These are phyloP conservation scores for Accipiter cooperii DNA, from an alignment of 2,113 vertebrate genomes.

Conservation along the genomic window DNA sequence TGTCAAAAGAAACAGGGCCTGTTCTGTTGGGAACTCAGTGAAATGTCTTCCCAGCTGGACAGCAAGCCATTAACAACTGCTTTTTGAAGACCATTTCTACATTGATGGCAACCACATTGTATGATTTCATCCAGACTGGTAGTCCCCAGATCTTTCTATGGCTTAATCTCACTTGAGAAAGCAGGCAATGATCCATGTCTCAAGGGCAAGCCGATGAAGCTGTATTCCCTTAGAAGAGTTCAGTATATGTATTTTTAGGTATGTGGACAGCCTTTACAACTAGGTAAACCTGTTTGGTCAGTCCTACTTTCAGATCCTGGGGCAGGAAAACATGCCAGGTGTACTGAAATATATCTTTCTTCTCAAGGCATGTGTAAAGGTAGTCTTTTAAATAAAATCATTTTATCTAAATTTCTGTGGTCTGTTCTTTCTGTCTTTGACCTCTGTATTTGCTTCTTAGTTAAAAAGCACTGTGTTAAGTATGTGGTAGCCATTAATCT, in stretches of 20 bases:
- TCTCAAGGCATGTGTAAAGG: neutral
- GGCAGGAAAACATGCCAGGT: neutral
- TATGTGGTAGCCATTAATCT: neutral
- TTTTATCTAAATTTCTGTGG: neutral
- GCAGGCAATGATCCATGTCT: neutral
- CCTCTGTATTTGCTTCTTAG: neutral
- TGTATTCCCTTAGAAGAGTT: neutral
- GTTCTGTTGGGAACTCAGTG: neutral
- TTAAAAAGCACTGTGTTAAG: neutral
- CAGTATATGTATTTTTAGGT: neutral
- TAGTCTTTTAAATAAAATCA: neutral
- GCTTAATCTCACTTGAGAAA: neutral
- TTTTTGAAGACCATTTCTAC: neutral
- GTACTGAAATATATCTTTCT: neutral
- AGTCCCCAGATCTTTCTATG: neutral
- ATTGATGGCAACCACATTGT: neutral
- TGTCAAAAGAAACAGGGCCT: neutral
- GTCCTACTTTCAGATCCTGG: neutral
- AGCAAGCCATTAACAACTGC: neutral
- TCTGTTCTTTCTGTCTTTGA: neutral
- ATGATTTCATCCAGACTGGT: neutral
- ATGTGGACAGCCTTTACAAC: neutral
- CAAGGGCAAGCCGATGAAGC: neutral
- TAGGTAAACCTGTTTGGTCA: neutral
- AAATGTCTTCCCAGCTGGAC: neutral